Percentiles rank a stretch among this genome's conserved stretches.
phyloP scores from a whole-genome alignment of 1,140 invertebrate species.

The Aethina tumida region DNA sequence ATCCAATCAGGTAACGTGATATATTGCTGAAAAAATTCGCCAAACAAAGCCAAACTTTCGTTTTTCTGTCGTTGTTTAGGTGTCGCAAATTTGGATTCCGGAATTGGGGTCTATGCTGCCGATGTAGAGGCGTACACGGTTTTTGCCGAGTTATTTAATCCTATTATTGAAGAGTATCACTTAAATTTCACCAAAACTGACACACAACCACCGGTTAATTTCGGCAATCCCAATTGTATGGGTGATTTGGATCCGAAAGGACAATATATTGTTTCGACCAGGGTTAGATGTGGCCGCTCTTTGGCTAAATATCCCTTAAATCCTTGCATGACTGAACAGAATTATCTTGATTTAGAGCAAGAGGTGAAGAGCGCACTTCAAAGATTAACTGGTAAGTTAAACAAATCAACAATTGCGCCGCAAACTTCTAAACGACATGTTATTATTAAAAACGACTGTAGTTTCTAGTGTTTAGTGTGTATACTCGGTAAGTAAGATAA shows the following conservation, averaged over 20 bases:
- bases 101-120: slow-evolving; percentile 61
- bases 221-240: slow-evolving; percentile 55
- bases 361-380: slow-evolving; percentile 22
- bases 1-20: slow-evolving; percentile 43
- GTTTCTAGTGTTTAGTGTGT: too few species aligned
- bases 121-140: slow-evolving; percentile 61
- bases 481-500: too few species aligned
- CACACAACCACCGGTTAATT: slow-evolving; percentile 56
- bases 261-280: slow-evolving; percentile 61
- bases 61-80: slow-evolving; percentile 31
- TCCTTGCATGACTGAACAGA: slow-evolving; percentile 55
- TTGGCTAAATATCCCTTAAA: slow-evolving; percentile 67
- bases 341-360: slow-evolving; percentile 53
- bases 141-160: slow-evolving; percentile 62
- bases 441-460: too few species aligned
- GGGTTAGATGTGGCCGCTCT: slow-evolving; percentile 62
- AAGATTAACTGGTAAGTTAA: slow-evolving; percentile 31
- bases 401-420: too few species aligned
- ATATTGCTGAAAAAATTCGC: neutral
- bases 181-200: slow-evolving; percentile 48
- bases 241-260: slow-evolving; percentile 61
- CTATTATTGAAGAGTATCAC: slow-evolving; percentile 70
- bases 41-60: neutral
- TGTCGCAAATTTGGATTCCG: slow-evolving; percentile 49
- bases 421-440: too few species aligned